These are phyloP conservation scores for Drosophila sechellia DNA, from an alignment of 1,140 invertebrate species.

Conservation along the genomic window DNA sequence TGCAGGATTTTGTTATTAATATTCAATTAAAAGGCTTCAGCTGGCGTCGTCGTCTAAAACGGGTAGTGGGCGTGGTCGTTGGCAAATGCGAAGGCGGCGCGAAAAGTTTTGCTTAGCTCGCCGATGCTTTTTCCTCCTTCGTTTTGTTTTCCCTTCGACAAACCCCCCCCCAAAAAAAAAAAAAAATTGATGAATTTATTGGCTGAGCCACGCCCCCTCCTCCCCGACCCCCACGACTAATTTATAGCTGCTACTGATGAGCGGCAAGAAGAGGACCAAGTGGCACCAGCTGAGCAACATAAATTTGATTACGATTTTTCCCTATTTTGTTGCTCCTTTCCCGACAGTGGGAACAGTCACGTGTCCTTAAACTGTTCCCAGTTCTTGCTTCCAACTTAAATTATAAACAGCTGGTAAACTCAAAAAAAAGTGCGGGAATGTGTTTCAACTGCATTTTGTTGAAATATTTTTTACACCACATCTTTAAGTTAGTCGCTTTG, in stretches of 20 bases:
- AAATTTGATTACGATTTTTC: slow-evolving; percentile 36
- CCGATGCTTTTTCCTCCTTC: slow-evolving; percentile 22
- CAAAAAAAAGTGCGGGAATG: too few relatives aligned
- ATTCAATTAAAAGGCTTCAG: slow-evolving; percentile 63
- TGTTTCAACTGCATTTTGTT: not conserved
- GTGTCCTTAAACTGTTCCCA: not conserved
- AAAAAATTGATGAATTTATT: slow-evolving; percentile 59
- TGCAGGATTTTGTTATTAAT: slow-evolving; percentile 68
- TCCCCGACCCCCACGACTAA: slow-evolving; percentile 15
- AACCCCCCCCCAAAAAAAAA: not conserved
- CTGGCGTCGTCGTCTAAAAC: not conserved
- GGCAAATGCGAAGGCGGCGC: slow-evolving; percentile 19
- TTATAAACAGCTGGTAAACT: too few relatives aligned
- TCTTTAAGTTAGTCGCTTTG: slow-evolving; percentile 19
- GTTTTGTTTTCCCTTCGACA: slow-evolving; percentile 6
- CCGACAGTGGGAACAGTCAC: not conserved
- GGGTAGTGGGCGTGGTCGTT: not conserved
- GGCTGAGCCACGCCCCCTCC: slow-evolving; percentile 24
- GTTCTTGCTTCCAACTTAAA: not conserved
- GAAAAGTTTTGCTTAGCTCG: slow-evolving; percentile 34
- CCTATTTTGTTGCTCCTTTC: not conserved
- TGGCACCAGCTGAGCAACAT: slow-evolving; percentile 32
- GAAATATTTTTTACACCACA: slow-evolving; percentile 1
- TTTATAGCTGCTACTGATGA: slow-evolving; percentile 43
- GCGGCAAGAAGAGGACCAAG: not conserved